These are phyloP conservation scores for Laticauda colubrina DNA, from an alignment of 2,113 vertebrate species.

Conservation along the genomic window DNA sequence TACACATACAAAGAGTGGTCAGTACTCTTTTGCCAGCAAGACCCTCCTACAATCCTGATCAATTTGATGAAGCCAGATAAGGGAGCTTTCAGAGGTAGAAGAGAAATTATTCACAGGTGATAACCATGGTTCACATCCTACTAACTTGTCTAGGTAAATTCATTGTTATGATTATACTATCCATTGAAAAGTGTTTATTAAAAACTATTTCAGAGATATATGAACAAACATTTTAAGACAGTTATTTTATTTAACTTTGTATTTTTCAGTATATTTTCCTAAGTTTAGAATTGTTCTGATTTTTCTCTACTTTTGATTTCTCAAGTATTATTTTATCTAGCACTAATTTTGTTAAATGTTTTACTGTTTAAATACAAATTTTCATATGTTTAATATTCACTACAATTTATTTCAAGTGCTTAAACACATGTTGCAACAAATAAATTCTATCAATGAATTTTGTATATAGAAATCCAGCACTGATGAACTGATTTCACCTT, in stretches of 20 bases:
- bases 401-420: not conserved
- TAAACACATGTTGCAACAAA: not conserved
- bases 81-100: not conserved
- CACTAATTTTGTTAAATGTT: not conserved
- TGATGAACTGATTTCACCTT: not conserved
- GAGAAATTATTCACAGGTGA: not conserved
- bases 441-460: not conserved
- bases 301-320: not conserved
- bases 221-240: not conserved
- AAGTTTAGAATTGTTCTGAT: not conserved
- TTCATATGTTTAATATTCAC: not conserved
- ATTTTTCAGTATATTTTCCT: not conserved
- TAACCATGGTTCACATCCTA: not conserved
- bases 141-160: not conserved
- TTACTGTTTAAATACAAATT: not conserved
- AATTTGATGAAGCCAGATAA: not conserved
- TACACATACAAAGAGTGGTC: not conserved
- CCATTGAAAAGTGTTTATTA: not conserved
- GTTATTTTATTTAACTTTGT: not conserved
- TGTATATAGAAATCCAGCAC: not conserved
- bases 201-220: not conserved
- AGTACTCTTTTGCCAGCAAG: not conserved
- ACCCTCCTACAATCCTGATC: not conserved
- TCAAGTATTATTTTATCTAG: not conserved
- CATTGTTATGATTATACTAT: not conserved